Evolutionary conservation across 2,113 vertebrate genomes (phyloP).

Genomic region (Hydropotes inermis): DNA sequence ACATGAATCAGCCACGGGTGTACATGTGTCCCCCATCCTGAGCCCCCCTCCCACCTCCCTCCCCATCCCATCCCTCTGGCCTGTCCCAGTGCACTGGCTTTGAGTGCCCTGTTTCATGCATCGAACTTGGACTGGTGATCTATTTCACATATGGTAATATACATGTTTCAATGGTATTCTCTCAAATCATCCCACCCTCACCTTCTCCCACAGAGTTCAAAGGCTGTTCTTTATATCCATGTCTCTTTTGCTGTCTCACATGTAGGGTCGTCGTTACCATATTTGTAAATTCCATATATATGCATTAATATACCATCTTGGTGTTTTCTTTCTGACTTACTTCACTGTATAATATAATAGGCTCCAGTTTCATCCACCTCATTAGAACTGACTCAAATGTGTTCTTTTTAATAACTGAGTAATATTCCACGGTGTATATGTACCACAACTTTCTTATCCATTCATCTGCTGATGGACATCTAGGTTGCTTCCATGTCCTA

Average conservation of each 20-base stretch:
- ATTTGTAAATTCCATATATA: neutral
- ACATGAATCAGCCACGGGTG: neutral
- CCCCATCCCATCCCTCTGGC: neutral
- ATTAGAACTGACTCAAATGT: neutral
- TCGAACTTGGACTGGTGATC: neutral
- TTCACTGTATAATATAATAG: neutral
- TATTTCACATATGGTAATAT: neutral
- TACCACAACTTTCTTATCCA: neutral
- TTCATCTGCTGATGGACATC: neutral
- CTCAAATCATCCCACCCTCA: neutral
- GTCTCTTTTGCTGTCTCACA: neutral
- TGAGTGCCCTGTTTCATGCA: neutral
- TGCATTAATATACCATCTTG: neutral
- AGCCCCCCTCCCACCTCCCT: neutral
- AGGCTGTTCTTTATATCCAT: neutral
- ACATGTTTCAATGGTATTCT: neutral
- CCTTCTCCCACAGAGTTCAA: neutral
- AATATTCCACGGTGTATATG: neutral
- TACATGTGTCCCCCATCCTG: neutral
- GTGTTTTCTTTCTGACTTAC: neutral
- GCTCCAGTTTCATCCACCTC: neutral
- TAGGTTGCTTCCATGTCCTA: neutral
- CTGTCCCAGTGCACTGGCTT: neutral
- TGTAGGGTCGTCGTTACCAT: neutral
- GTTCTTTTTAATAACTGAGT: neutral